Evolutionary conservation across 2,113 vertebrate genomes (phyloP).

Genomic region (Pterocles orientalis): DNA sequence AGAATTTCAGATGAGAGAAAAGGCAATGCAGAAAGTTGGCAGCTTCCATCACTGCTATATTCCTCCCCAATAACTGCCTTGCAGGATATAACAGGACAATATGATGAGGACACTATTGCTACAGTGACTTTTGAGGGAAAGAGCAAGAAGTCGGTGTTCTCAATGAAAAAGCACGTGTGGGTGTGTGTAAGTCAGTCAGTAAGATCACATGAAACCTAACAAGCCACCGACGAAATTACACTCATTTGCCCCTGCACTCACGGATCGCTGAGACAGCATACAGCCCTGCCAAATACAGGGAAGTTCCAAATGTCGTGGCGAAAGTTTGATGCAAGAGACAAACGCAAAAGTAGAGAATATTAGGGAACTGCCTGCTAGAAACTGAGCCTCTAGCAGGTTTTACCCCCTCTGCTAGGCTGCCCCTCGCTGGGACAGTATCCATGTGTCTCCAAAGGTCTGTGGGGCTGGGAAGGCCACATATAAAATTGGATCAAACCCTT

Average conservation of each 20-base stretch:
- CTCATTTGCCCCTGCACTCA: background rate
- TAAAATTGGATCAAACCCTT: background rate
- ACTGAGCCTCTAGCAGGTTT: background rate
- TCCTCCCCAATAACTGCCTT: background rate
- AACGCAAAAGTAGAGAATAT: background rate
- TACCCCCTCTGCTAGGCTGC: background rate
- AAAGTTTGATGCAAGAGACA: background rate
- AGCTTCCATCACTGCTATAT: slow-evolving; percentile 7
- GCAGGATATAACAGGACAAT: background rate
- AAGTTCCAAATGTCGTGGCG: background rate
- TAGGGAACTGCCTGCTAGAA: background rate
- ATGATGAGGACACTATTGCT: background rate
- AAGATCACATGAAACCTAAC: slow-evolving; percentile 36
- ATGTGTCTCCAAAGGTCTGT: background rate
- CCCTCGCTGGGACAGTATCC: background rate
- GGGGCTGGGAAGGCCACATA: background rate
- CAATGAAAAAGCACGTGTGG: background rate
- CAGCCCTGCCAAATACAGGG: background rate
- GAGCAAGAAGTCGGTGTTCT: slow-evolving; percentile 20
- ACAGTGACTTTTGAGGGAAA: slow-evolving; percentile 35
- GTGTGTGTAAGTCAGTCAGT: slow-evolving; percentile 12
- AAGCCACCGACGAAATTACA: slow-evolving; percentile 41
- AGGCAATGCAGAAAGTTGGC: background rate
- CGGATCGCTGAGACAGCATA: background rate
- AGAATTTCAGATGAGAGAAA: slow-evolving; percentile 13